Percentiles rank a stretch among this genome's conserved stretches.
These are phyloP conservation scores for Lacanobia wlatinum DNA, from an alignment of 2,888 invertebrate species.

Conservation along the genomic window DNA sequence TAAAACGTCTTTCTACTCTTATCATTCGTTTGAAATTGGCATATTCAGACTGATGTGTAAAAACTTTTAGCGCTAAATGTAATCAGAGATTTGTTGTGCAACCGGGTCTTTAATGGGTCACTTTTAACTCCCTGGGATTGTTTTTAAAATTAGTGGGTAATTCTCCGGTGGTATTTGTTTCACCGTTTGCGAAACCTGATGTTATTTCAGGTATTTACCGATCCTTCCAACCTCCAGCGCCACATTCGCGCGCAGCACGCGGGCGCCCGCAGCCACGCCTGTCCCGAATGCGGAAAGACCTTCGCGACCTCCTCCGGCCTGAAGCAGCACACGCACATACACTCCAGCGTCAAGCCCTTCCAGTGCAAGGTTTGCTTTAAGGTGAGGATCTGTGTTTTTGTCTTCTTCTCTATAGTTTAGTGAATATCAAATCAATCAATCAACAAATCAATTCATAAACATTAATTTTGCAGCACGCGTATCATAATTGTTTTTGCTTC, in stretches of 20 bases:
- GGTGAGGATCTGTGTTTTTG: constrained; percentile 81
- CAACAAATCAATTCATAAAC: neutral
- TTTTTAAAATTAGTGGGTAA: constrained; percentile 60
- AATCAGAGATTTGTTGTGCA: constrained; percentile 25
- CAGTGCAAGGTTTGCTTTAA: constrained; percentile 99
- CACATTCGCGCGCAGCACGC: constrained; percentile 99
- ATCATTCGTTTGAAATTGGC: neutral
- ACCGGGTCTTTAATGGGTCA: constrained; percentile 28
- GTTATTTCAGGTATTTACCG: constrained; percentile 96
- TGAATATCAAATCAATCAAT: neutral
- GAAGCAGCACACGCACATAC: constrained; percentile 99
- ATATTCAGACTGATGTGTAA: constrained; percentile 13
- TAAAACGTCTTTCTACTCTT: neutral
- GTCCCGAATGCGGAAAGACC: constrained; percentile 99
- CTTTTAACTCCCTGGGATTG: constrained; percentile 46
- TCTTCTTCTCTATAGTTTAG: neutral
- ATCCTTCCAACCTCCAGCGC: constrained; percentile 98
- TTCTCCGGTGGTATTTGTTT: constrained; percentile 66
- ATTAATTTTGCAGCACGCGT: neutral
- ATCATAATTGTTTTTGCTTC: neutral
- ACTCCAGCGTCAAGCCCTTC: constrained; percentile 99
- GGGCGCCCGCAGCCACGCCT: constrained; percentile 98
- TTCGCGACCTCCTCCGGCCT: constrained; percentile 99
- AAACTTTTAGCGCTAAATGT: constrained; percentile 11
- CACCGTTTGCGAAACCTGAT: constrained; percentile 88